phyloP scores from a whole-genome alignment of 2,888 invertebrate genomes.

The Drosophila nigricruria region DNA sequence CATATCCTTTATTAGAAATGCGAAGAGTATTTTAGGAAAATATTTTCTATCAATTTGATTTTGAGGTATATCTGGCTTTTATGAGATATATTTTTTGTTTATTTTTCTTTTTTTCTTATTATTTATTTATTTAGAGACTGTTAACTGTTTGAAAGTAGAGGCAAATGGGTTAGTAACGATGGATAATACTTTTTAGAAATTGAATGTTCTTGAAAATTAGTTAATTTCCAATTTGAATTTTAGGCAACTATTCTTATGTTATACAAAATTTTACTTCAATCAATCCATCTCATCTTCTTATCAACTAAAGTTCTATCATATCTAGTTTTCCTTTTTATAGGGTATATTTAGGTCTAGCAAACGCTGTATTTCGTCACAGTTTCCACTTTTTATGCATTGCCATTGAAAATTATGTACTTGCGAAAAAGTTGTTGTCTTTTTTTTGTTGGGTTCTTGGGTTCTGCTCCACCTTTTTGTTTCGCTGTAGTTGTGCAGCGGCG shows the following conservation, averaged over 20 bases:
- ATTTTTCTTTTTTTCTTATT: neutral
- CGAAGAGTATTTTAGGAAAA: neutral
- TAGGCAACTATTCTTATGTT: no score
- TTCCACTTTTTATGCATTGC: constrained; percentile 52
- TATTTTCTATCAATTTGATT: neutral
- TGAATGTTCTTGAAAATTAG: no score
- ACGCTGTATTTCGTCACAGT: neutral
- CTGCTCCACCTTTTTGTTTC: constrained; percentile 62
- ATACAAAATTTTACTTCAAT: neutral
- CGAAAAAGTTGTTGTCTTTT: constrained; percentile 35
- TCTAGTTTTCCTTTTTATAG: neutral
- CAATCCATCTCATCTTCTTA: neutral
- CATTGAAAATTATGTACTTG: constrained; percentile 71
- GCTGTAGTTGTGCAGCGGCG: constrained; percentile 10
- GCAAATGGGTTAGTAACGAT: no score
- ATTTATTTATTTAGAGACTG: no score
- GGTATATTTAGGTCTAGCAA: constrained; percentile 14
- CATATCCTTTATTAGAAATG: constrained; percentile 20
- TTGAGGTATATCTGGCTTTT: neutral
- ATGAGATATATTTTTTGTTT: neutral
- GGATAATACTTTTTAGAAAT: no score
- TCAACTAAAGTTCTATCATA: neutral
- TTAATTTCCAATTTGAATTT: no score
- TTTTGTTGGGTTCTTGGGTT: constrained; percentile 8
- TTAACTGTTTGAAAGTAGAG: no score